Percentiles rank a stretch among this genome's conserved stretches.
These are phyloP conservation scores for Phoenicopterus ruber DNA, from an alignment of 2,113 vertebrate species.

Conservation along the genomic window DNA sequence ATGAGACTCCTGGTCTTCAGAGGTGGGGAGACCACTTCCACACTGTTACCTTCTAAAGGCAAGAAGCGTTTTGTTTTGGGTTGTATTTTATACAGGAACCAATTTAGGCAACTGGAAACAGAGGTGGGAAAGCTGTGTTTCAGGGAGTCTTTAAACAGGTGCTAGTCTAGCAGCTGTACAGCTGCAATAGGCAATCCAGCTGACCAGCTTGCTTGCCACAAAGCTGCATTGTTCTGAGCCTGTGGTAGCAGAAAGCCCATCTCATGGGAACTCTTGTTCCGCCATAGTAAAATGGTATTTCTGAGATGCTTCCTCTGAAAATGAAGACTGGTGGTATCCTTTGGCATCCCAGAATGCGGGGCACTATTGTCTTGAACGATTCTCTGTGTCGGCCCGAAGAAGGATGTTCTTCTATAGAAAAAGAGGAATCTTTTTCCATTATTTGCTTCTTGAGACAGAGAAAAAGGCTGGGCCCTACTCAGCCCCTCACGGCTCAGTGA, in stretches of 20 bases:
- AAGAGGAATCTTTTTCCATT: neutral
- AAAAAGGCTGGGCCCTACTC: neutral
- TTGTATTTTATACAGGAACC: neutral
- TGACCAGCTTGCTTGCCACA: neutral
- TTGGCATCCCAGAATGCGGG: neutral
- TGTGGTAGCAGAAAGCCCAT: neutral
- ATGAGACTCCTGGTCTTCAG: neutral
- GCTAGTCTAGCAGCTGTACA: neutral
- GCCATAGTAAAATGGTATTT: neutral
- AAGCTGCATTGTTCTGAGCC: neutral
- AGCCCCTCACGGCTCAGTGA: neutral
- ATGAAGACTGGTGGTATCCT: neutral
- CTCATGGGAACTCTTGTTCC: neutral
- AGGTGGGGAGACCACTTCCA: neutral
- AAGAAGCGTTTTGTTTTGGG: neutral
- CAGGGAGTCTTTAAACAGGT: neutral
- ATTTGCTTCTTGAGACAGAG: neutral
- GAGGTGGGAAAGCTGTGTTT: neutral
- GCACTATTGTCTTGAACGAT: neutral
- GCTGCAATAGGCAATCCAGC: neutral
- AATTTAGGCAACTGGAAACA: neutral
- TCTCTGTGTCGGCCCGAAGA: neutral
- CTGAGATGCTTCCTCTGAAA: neutral
- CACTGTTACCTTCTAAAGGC: neutral
- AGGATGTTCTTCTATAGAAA: neutral